These are phyloP conservation scores for Orbicella faveolata DNA, from an alignment of 64 coral and sea anemone species.

Conservation along the genomic window DNA sequence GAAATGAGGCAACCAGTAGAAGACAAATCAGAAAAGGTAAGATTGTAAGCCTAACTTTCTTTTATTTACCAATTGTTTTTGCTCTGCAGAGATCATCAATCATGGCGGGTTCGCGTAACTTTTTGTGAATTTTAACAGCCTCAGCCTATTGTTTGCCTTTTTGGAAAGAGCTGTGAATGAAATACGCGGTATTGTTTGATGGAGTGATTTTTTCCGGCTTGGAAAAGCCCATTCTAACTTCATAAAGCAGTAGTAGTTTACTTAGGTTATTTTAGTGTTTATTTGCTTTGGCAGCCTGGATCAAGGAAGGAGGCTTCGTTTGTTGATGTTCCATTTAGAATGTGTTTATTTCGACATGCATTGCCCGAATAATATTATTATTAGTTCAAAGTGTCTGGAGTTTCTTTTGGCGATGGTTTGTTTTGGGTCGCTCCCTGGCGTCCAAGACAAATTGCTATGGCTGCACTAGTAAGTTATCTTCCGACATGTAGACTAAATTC, in stretches of 20 bases:
- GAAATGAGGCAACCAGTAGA: slow-evolving; percentile 42
- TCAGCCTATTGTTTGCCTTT: background rate
- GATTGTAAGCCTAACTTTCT: background rate
- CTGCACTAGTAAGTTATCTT: background rate
- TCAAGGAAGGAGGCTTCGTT: background rate
- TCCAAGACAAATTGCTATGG: no score
- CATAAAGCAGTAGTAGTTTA: slow-evolving; percentile 22
- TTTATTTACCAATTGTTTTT: background rate
- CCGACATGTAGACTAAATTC: no score
- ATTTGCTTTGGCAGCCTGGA: slow-evolving; percentile 14
- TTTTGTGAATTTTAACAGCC: background rate
- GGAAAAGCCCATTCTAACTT: background rate
- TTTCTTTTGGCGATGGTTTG: background rate
- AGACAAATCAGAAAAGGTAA: slow-evolving; percentile 59
- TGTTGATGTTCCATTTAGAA: slow-evolving; percentile 15
- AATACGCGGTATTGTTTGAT: background rate
- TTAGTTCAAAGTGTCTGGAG: slow-evolving; percentile 14
- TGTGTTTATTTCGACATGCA: slow-evolving; percentile 33
- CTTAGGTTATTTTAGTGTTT: slow-evolving; percentile 20
- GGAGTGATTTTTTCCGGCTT: background rate
- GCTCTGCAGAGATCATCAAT: background rate
- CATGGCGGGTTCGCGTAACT: background rate
- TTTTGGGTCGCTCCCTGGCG: background rate
- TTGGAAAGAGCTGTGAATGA: background rate
- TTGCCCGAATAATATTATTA: slow-evolving; percentile 7